Base-by-base conservation (phyloP, 2,888 invertebrate species). In the Eurytoma californica region DNA sequence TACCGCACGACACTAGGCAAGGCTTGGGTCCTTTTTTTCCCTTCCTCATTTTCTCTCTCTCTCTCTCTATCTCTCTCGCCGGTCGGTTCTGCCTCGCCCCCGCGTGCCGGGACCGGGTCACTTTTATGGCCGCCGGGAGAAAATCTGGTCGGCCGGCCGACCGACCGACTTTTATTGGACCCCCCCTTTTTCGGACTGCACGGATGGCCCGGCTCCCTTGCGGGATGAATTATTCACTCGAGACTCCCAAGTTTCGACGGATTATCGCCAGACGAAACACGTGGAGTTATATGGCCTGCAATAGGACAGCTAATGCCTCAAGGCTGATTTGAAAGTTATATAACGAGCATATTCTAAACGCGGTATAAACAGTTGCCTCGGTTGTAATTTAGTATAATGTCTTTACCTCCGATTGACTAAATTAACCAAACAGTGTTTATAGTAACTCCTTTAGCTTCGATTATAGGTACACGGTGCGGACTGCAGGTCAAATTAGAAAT, bases 1-100 rank as follows among this genome's bases (percentile, higher is more conserved):
- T 39, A 61, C 49, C 75, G 47, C 72, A 30, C 61, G 61, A 61
- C n/a, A 77, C 73, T 80, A 77, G 80, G 80, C 80, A 80, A 80
- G 80, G 80, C 69, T 77, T 80, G 63, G 16, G n/a, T 57, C 1
- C 5, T 9, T 13, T 18, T 3, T 68, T 16, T n/a, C 30, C 30
- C 20, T 18, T 47, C 14, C 51, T n/a, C 28, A 47, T 39, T 39
- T 9, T 39, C 9, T 5, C 9, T 39, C 9, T 5, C 9, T 39
- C 9, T 9, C 39, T 39, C 39, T 7, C 39, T 39, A 3, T 12
- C 14, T 53, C n/a, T 39, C 60, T 24, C 24, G 24, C 2, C 30
- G 74, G 28, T 18, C 28, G 39, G 53, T 55, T 30, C 65, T 61
- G 58, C 24, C 28, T 47, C 14, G 5, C 16, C 13, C 39, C 13